These are phyloP conservation scores for Poeciliopsis occidentalis DNA, from an alignment of 2,113 vertebrate genomes.

Conservation along the genomic window DNA sequence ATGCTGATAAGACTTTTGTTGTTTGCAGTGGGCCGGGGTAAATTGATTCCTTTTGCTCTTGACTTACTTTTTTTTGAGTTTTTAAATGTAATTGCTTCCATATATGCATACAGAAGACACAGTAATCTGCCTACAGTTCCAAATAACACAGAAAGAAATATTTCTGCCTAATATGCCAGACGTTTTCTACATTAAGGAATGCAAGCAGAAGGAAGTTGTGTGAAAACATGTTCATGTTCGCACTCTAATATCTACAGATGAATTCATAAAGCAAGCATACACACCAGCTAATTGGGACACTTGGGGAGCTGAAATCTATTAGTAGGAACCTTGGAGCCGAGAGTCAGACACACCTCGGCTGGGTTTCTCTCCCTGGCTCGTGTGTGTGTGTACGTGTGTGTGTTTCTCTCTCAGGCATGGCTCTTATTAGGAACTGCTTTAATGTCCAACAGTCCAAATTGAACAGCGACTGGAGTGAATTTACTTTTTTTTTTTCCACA, in stretches of 20 bases:
- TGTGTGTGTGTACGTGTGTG: constrained; percentile 7
- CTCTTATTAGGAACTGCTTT: constrained; percentile 83
- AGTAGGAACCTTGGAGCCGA: constrained; percentile 70
- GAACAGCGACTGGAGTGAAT: constrained; percentile 78
- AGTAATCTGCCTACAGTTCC: constrained; percentile 1
- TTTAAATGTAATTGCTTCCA: background rate
- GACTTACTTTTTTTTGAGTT: background rate
- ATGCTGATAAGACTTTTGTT: constrained; percentile 23
- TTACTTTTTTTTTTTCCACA: constrained; percentile 75
- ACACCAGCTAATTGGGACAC: constrained; percentile 77
- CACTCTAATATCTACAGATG: constrained; percentile 44
- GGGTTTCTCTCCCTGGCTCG: constrained; percentile 46
- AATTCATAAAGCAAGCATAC: constrained; percentile 58
- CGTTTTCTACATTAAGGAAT: background rate
- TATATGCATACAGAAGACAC: constrained; percentile 4
- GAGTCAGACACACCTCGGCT: constrained; percentile 73
- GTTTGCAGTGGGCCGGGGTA: constrained; percentile 12
- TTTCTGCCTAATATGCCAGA: constrained; percentile 10
- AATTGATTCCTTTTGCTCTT: constrained; percentile 30
- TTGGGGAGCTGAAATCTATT: constrained; percentile 81
- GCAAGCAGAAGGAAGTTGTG: background rate
- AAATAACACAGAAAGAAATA: background rate
- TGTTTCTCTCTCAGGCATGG: constrained; percentile 70
- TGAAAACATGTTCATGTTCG: constrained; percentile 27
- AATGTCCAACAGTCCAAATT: constrained; percentile 80